Conservation (phyloP, 2,888 invertebrate genomes). For the Shargacucullia verbasci region DNA sequence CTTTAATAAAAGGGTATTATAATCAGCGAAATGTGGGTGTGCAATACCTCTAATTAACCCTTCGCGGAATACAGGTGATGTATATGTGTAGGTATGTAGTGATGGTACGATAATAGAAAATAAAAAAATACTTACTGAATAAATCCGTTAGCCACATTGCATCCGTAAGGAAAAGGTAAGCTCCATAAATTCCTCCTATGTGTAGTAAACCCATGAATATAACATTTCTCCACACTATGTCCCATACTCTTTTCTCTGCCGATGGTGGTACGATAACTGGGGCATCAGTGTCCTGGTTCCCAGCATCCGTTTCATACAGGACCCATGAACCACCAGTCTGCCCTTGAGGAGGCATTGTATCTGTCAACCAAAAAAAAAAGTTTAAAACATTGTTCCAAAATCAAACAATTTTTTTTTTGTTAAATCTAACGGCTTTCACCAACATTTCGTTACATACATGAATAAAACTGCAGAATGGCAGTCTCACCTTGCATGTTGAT, state of each 20-base stretch:
- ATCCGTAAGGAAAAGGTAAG: conserved; percentile 92
- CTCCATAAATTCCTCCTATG: conserved; percentile 92
- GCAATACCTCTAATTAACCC: no score
- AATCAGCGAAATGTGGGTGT: no score
- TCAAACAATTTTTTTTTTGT: neutral
- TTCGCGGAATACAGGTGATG: no score
- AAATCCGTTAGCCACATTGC: conserved; percentile 91
- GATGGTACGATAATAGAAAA: no score
- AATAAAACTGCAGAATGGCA: neutral
- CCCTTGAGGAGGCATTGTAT: conserved; percentile 81
- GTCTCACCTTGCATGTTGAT: conserved; percentile 31
- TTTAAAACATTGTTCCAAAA: neutral
- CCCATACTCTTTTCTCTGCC: conserved; percentile 88
- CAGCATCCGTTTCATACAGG: conserved; percentile 78
- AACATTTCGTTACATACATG: neutral
- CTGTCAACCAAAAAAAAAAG: conserved; percentile 44
- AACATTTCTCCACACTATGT: conserved; percentile 95
- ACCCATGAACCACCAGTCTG: conserved; percentile 77
- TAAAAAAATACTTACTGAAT: conserved; percentile 89
- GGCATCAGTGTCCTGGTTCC: conserved; percentile 66
- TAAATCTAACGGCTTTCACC: neutral
- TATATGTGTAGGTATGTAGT: no score
- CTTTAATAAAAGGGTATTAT: no score
- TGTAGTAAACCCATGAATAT: conserved; percentile 92
- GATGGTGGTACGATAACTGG: conserved; percentile 68